Evolutionary conservation across 2,888 invertebrate species (phyloP).

Genomic region (Apamea crenata): DNA sequence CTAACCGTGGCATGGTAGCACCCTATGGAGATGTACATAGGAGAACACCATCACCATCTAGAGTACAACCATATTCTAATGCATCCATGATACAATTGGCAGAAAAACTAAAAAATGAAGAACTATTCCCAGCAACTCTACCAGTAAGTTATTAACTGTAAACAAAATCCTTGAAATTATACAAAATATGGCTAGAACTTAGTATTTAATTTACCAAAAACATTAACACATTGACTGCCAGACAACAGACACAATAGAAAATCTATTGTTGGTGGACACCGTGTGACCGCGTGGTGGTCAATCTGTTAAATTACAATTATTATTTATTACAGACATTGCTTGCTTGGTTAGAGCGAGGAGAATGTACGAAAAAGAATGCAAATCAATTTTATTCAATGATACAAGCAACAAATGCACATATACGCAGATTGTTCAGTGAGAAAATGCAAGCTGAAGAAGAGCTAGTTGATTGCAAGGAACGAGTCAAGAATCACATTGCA

Average conservation of each 20-base stretch:
- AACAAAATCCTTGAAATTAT: neutral
- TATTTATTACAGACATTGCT: slow-evolving; percentile 92
- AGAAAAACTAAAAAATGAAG: slow-evolving; percentile 87
- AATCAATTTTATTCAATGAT: slow-evolving; percentile 99
- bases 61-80: slow-evolving; percentile 83
- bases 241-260: too few species aligned
- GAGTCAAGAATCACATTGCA: slow-evolving; percentile 95
- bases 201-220: neutral
- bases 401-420: slow-evolving; percentile 98
- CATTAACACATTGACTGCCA: too few species aligned
- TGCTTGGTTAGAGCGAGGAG: slow-evolving; percentile 98
- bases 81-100: slow-evolving; percentile 82
- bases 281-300: too few species aligned
- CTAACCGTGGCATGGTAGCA: slow-evolving; percentile 86
- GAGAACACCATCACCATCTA: slow-evolving; percentile 83
- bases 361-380: slow-evolving; percentile 97
- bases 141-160: slow-evolving; percentile 77
- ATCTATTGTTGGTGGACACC: too few species aligned
- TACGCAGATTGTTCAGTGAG: slow-evolving; percentile 95
- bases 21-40: slow-evolving; percentile 46
- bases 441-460: slow-evolving; percentile 97
- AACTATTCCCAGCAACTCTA: slow-evolving; percentile 80
- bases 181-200: neutral
- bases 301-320: neutral
- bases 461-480: slow-evolving; percentile 95